Percentiles rank a stretch among this genome's conserved stretches.
These are phyloP conservation scores for Coendou prehensilis DNA, from an alignment of 2,797 vertebrate genomes.

Conservation along the genomic window DNA sequence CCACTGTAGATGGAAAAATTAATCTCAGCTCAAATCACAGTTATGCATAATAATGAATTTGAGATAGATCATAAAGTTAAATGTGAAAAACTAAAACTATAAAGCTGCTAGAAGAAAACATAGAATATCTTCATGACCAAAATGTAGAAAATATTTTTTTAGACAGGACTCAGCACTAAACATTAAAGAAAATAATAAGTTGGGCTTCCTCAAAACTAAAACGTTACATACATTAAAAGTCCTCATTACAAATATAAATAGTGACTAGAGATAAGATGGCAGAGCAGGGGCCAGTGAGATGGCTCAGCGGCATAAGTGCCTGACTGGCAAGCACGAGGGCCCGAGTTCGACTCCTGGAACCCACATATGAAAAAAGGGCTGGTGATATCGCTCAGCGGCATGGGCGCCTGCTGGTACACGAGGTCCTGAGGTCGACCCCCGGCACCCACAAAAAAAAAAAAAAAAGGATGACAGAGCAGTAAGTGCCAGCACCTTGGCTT, in stretches of 20 bases:
- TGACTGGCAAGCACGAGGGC: too few relatives aligned
- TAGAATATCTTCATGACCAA: not conserved
- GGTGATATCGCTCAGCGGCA: too few relatives aligned
- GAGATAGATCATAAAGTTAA: constrained; percentile 22
- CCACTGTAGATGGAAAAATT: not conserved
- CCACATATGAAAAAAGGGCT: too few relatives aligned
- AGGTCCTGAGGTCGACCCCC: too few relatives aligned
- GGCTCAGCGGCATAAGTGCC: too few relatives aligned
- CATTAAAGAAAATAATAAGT: constrained; percentile 27
- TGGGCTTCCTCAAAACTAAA: not conserved
- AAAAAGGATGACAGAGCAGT: not conserved
- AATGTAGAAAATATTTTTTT: not conserved
- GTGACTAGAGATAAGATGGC: not conserved
- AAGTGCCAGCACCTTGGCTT: not conserved
- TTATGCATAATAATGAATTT: not conserved
- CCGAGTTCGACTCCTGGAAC: too few relatives aligned
- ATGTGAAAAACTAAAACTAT: not conserved
- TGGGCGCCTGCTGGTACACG: too few relatives aligned
- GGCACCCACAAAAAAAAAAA: too few relatives aligned
- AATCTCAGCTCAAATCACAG: not conserved
- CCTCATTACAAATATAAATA: not conserved
- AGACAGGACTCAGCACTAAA: not conserved
- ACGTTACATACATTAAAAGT: not conserved
- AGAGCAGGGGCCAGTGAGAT: too few relatives aligned
- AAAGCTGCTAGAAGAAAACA: not conserved